Evolutionary conservation across 1,140 invertebrate species (phyloP).

Genomic region (Euwallacea fornicatus): DNA sequence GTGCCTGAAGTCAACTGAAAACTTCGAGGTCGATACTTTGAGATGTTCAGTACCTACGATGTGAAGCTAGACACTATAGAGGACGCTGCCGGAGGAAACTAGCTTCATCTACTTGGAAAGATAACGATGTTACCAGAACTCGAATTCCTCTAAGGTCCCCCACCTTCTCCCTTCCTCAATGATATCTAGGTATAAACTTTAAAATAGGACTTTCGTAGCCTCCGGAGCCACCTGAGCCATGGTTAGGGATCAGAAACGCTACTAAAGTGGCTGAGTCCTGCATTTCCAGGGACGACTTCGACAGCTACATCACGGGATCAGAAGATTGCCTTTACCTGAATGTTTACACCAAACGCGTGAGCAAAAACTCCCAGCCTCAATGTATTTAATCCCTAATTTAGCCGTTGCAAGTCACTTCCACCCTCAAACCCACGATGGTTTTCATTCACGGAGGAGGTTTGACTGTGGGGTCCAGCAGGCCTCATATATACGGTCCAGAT

Average conservation of each 20-base stretch:
- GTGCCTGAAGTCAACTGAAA: no score
- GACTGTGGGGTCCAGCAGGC: constrained; percentile 58
- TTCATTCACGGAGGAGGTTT: constrained; percentile 68
- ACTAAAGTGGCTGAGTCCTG: constrained; percentile 58
- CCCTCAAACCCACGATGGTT: constrained; percentile 61
- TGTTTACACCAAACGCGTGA: constrained; percentile 58
- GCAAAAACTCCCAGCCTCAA: constrained; percentile 4
- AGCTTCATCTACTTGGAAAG: no score
- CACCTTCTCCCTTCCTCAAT: no score
- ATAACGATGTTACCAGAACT: no score
- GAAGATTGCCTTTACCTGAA: constrained; percentile 63
- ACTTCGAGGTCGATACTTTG: no score
- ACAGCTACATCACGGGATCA: constrained; percentile 48
- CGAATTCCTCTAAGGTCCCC: no score
- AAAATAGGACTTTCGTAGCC: constrained; percentile 54
- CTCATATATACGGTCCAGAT: constrained; percentile 61
- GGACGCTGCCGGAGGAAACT: no score
- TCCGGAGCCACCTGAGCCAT: constrained; percentile 58
- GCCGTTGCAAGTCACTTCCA: background rate
- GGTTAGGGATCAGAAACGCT: constrained; percentile 60
- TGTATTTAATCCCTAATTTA: background rate
- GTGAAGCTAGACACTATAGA: no score
- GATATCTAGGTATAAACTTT: background rate
- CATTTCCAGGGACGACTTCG: constrained; percentile 51
- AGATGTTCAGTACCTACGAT: no score